These are phyloP conservation scores for Motacilla tschutschensis DNA, from an alignment of 2,113 vertebrate genomes.

Conservation along the genomic window DNA sequence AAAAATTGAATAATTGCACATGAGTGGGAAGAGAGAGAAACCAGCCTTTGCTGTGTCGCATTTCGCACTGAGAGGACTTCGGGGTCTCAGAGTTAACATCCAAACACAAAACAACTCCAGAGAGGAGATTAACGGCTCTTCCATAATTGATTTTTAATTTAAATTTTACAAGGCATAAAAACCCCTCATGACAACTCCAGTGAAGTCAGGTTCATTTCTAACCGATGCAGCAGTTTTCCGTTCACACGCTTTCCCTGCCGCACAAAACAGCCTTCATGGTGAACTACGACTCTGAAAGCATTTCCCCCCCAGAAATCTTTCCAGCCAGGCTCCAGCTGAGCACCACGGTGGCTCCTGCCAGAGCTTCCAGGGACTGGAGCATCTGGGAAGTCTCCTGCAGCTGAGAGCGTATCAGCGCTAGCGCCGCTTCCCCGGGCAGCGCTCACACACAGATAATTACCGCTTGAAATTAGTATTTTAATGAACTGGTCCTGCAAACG, in stretches of 20 bases:
- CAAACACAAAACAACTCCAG: neutral
- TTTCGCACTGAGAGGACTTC: neutral
- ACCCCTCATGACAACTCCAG: neutral
- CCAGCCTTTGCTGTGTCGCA: neutral
- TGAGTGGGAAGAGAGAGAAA: constrained; percentile 2
- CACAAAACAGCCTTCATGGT: neutral
- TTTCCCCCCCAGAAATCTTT: neutral
- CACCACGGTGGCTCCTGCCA: constrained; percentile 4
- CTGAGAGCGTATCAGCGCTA: constrained; percentile 4
- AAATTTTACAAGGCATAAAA: constrained; percentile 1
- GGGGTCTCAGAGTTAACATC: neutral
- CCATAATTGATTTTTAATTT: constrained; percentile 44
- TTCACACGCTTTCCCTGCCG: neutral
- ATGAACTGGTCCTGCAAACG: constrained; percentile 72
- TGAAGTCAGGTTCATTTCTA: neutral
- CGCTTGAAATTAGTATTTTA: constrained; percentile 75
- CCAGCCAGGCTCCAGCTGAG: neutral
- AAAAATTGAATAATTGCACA: constrained; percentile 32
- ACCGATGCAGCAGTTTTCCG: neutral
- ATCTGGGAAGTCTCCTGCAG: constrained; percentile 56
- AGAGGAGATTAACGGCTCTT: constrained; percentile 2
- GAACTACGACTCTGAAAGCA: neutral
- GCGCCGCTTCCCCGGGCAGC: neutral
- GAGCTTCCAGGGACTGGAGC: constrained; percentile 52
- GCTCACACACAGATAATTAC: constrained; percentile 74